Evolutionary conservation across 2,888 invertebrate species (phyloP).

Genomic region (Acronicta alni): DNA sequence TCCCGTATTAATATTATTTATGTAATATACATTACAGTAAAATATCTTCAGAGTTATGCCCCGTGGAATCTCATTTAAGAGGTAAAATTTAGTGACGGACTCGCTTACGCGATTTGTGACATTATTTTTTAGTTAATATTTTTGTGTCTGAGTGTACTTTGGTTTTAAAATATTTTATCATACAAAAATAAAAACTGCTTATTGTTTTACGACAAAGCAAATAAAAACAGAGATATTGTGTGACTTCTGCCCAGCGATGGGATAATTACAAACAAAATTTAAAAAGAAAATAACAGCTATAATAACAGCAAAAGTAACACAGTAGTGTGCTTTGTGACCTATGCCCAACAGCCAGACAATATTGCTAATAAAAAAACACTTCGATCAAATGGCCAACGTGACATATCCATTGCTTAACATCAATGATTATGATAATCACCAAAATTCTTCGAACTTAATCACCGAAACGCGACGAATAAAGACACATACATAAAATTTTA

Average conservation of each 20-base stretch:
- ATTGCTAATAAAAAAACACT: constrained; percentile 9
- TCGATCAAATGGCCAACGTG: neutral
- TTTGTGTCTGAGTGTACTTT: constrained; percentile 7
- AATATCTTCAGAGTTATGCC: constrained; percentile 58
- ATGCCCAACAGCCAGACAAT: neutral
- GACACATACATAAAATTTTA: constrained; percentile 56
- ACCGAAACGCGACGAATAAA: constrained; percentile 45
- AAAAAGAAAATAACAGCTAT: neutral
- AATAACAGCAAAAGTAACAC: neutral
- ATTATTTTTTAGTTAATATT: constrained; percentile 22
- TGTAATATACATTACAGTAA: constrained; percentile 61
- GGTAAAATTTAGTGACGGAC: constrained; percentile 49
- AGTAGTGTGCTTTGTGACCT: neutral
- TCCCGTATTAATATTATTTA: constrained; percentile 72
- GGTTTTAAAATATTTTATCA: neutral
- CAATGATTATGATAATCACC: constrained; percentile 51
- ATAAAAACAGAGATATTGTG: neutral
- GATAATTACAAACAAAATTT: neutral
- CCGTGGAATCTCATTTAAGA: constrained; percentile 57
- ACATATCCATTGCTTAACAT: constrained; percentile 6
- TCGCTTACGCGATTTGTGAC: constrained; percentile 6
- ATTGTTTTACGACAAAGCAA: neutral
- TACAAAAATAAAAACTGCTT: neutral
- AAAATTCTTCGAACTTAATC: constrained; percentile 41
- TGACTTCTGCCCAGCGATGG: neutral